Percentiles rank a stretch among this genome's conserved stretches.
These are phyloP conservation scores for Urosaurus nigricauda DNA, from an alignment of 2,797 vertebrate genomes.

Conservation along the genomic window DNA sequence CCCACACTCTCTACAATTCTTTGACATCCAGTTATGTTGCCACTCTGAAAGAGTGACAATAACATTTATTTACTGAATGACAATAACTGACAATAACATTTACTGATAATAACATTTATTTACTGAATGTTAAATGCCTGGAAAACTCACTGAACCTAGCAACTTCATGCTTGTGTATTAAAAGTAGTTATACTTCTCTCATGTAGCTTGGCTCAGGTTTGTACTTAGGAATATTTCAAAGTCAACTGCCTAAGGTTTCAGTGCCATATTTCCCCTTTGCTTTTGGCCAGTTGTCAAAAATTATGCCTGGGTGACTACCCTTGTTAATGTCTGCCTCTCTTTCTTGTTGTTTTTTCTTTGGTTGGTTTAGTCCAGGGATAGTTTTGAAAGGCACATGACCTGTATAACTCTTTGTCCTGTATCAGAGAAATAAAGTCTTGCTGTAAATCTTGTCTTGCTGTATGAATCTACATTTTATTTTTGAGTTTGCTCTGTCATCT, in stretches of 20 bases:
- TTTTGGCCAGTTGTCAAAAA: not conserved
- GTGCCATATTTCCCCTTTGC: not conserved
- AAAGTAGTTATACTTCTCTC: not conserved
- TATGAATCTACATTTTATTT: constrained; percentile 25
- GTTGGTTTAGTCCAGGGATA: constrained; percentile 25
- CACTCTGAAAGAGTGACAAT: not conserved
- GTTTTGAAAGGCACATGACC: constrained; percentile 30
- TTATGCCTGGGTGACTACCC: not conserved
- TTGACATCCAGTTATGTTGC: not conserved
- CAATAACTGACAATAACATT: not conserved
- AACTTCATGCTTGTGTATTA: not conserved
- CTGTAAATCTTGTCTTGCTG: constrained; percentile 16
- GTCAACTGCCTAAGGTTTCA: not conserved
- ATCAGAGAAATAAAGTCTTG: constrained; percentile 14
- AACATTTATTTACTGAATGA: too few relatives aligned
- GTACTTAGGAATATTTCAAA: not conserved
- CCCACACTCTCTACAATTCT: not conserved
- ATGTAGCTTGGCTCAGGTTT: not conserved
- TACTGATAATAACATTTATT: not conserved
- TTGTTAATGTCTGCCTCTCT: not conserved
- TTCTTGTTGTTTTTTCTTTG: constrained; percentile 17
- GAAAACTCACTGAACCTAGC: not conserved
- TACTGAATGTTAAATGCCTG: not conserved
- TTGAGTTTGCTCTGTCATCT: not conserved
- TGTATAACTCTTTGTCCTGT: constrained; percentile 1